Evolutionary conservation across 2,113 vertebrate genomes (phyloP), one percentile per base, ranked within the genome.

Genomic region (Periophthalmus modestus): DNA sequence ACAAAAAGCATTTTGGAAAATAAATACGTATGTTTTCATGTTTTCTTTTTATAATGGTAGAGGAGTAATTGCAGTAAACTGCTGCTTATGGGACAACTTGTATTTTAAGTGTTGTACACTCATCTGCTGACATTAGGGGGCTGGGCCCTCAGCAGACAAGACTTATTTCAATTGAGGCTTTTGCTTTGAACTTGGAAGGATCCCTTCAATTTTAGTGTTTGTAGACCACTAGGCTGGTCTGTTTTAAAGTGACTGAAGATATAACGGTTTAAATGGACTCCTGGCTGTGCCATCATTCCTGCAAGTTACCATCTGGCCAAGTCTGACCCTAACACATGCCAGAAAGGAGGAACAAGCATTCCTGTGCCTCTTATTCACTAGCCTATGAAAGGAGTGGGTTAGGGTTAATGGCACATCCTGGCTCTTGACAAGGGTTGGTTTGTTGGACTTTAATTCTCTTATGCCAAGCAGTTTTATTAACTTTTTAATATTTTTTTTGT

Each of bases 121-220:
- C 77, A 68, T 80, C 74, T 80, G 91, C 83, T 84, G 82, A 88
- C 85, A 34, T 84, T 80, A 36, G 73, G 86, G 92, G 93, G 93
- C 92, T 89, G 93, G 92, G 91, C 89, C 92, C 91, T 87, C 88
- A 74, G 75, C 87, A 88, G 86, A 90, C 67, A 23, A 77, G 85
- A 84, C 79, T 77, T 0, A 78, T 82, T 77, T 58, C 69, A 89
- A 78, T 75, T 62, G 68, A 72, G 72, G 58, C 66, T 2, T 1
- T 82, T 52, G 73, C 68, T 73, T 36, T 71, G 74, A 83, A 87
- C 82, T 78, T 75, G 74, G 54, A 85, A 71, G 69, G 46, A 76
- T 16, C 15, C 3, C 67, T 71, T 77, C 69, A 48, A 10, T 71
- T 80, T 82, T 69, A 47, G 72, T 74, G 71, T 75, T 85, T 34